Evolutionary conservation across 1,140 invertebrate genomes (phyloP).

Genomic region (Drosophila kurseongensis): DNA sequence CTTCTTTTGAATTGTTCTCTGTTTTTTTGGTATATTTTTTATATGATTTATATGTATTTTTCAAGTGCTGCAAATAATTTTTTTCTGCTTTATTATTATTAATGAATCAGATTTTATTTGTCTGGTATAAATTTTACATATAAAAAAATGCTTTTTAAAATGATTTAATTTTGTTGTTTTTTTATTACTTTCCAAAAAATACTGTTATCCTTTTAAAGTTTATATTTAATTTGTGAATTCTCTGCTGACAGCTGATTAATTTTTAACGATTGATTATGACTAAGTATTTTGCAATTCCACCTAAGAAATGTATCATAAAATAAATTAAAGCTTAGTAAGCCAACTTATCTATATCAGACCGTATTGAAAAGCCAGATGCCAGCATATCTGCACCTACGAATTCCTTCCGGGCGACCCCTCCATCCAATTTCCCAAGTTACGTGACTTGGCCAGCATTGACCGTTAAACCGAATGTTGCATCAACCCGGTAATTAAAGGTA

Average conservation of each 20-base stretch:
- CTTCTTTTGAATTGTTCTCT: background rate
- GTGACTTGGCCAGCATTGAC: conserved; percentile 47
- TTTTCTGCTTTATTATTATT: background rate
- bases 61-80: background rate
- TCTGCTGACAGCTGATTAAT: no score
- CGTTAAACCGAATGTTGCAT: conserved; percentile 74
- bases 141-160: no score
- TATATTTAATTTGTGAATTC: no score
- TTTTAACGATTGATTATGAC: no score
- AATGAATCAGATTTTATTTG: background rate
- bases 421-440: conserved; percentile 18
- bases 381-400: background rate
- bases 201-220: no score
- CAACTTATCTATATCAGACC: background rate
- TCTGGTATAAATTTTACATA: no score
- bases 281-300: background rate
- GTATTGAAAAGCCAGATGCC: background rate
- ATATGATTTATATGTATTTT: background rate
- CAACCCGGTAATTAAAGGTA: conserved; percentile 74
- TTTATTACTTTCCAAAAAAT: no score
- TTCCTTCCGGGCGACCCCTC: background rate
- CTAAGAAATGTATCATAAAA: background rate
- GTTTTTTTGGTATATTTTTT: no score
- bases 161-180: no score
- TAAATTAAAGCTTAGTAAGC: no score